Evolutionary conservation across 2,113 vertebrate species (phyloP), one percentile per base, ranked within the genome.

Genomic region (Trematocara unimaculatum): DNA sequence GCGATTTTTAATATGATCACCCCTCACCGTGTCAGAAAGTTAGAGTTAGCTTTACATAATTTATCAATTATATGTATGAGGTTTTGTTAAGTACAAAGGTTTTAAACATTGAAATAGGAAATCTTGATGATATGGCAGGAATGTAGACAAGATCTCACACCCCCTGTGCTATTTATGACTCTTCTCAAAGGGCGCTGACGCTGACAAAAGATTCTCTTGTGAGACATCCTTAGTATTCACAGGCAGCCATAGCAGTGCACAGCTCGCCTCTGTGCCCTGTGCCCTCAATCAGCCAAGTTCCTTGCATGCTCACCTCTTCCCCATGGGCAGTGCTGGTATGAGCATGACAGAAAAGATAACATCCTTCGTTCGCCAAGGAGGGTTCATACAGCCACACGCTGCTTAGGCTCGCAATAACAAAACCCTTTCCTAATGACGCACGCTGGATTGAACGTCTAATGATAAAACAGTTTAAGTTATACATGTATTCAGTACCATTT

Each of bases 301-400:
- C 84, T 90, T 64, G 93, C 93, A 74, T 90, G 92, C 93, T 92
- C 93, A 92, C 93, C 94, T 92, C 94, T 88, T 83, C 91, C 92
- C 89, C 87, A 20, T 94, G 87, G 88, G 93, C 88, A 89, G 80
- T 35, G 8, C 90, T 94, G 87, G 87, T 93, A 55, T 87, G 90
- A 89, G 88, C 88, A 91, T 82, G 92, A 94, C 93, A 95, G 70
- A 94, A 94, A 87, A 86, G 90, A 95, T 95, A 91, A 95, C 92
- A 86, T 94, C 92, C 91, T 70, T 90, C 15, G 17, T 82, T 84
- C 81, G 20, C 84, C 79, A 29, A 74, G 84, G 90, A 91, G 49
- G 40, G n/a, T 35, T 88, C 89, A 67, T 70, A 23, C 87, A 84
- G 85, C 79, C 58, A 62, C 87, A 87, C 82, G 78, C 86, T 83